Base-by-base conservation (phyloP, 2,888 invertebrate species). In the Strigamia transsilvanica region DNA sequence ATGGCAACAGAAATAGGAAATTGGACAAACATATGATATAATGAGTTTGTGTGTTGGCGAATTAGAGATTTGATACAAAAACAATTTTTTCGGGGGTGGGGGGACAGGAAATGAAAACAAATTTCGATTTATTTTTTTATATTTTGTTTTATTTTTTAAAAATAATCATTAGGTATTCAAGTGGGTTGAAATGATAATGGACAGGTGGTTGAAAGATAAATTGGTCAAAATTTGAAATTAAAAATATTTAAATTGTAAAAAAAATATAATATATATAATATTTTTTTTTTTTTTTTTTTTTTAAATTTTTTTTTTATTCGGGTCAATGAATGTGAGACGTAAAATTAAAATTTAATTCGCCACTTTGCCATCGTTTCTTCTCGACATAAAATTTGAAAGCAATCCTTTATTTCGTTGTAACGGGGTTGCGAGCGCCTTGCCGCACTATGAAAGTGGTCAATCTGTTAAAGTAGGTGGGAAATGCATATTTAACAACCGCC, bases 391-490 rank as follows among this genome's bases (percentile, higher is more conserved):
- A 38, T 38, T 38, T 38, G 10, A 38, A 38, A 38, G 38, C 38
- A 38, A 38, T 38, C 4, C 10, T 38, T 38, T 38, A 38, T 38
- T 38, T 38, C 38, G 38, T 7, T 38, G 10, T 38, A 38, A 38
- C 38, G 10, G 10, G 38, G 38, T 38, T 38, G 2, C 10, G 6
- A 0, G 38, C 6, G 38, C 9, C 38, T 38, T 38, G 38, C 4
- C 46, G 12, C 46, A 46, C 12, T n/a, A 46, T 1, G n/a, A 46
- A 46, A 46, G 46, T 46, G n/a, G 46, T 46, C 46, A 46, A 46
- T 46, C 46, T n/a, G 46, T 46, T 46, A 46, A 46, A 46, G 46
- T 46, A 46, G 46, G 46, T 46, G 46, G 46, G n/a, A 46, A 46
- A 46, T 46, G 46, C 46, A 46, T 46, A 46, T 46, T 46, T 46